Evolutionary conservation across 2,888 invertebrate species (phyloP), one percentile per base, ranked within the genome.

Genomic region (Ectemnius lituratus): DNA sequence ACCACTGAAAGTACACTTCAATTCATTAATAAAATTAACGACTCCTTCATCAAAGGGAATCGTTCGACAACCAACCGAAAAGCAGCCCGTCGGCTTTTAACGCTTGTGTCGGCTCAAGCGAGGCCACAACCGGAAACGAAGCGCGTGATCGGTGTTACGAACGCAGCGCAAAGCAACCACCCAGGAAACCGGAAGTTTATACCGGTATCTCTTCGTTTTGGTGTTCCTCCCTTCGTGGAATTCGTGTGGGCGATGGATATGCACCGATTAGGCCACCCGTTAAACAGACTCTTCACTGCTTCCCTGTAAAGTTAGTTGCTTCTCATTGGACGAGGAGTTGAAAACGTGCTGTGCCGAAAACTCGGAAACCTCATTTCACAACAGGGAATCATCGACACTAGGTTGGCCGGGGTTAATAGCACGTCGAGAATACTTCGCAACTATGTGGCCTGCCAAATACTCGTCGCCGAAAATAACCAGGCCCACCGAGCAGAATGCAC

Each of bases 391-490:
- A 68, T 74, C 68, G 78, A 76, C 69, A 68, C 75, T 52, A 62
- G 73, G 59, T 16, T 11, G n/a, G 74, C 65, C 75, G 86, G 83
- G 84, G 85, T 88, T 83, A 87, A 87, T 85, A 87, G 86, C 87
- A 84, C 84, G 81, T 79, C 75, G 80, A 86, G 82, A 88, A 87
- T 87, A 88, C 82, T 83, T 82, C 75, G 68, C 78, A 82, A 81
- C 82, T 83, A 86, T 83, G 86, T 80, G 76, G 81, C 79, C 84
- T 84, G 88, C 88, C 86, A 87, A 88, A 88, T 86, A 83, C 82
- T 76, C 79, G 73, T 0, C 37, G 81, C 2, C 86, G 65, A 82
- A 88, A 88, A 88, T 88, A 88, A 83, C 81, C 71, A 59, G 65
- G 20, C 65, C 73, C 64, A 52, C 37, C 37, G 65, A 66, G 73